These are phyloP conservation scores for Apodemus agrarius DNA, from an alignment of 2,797 vertebrate genomes.

Conservation along the genomic window DNA sequence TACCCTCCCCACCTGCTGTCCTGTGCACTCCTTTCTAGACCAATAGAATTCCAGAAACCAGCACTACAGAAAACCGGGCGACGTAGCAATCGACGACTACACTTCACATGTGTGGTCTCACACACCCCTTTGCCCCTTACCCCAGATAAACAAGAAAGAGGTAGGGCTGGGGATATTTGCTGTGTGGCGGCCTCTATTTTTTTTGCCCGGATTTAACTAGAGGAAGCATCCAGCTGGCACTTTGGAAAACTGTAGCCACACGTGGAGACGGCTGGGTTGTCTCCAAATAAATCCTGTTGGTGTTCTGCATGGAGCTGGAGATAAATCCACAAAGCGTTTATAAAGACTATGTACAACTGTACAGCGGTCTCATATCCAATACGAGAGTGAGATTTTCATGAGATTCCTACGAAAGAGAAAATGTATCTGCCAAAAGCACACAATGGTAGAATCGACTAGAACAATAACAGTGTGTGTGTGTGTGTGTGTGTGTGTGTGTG, in stretches of 20 bases:
- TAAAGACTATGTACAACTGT: not conserved
- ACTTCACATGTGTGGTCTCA: not conserved
- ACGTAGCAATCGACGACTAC: not conserved
- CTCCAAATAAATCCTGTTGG: not conserved
- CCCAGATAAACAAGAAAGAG: not conserved
- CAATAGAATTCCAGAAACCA: not conserved
- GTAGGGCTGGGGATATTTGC: not conserved
- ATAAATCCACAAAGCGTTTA: not conserved
- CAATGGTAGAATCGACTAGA: not conserved
- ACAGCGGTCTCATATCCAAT: not conserved
- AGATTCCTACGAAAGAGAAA: conserved; percentile 31
- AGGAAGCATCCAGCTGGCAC: not conserved
- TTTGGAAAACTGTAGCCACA: conserved; percentile 18
- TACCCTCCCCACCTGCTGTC: not conserved
- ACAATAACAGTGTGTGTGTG: not conserved
- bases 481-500: not conserved
- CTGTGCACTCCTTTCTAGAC: not conserved
- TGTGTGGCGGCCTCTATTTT: not conserved
- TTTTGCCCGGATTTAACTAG: not conserved
- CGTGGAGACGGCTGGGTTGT: not conserved
- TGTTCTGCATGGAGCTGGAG: not conserved
- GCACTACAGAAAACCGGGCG: not conserved
- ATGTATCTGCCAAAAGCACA: conserved; percentile 10
- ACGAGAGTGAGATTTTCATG: conserved; percentile 18
- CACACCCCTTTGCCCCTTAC: not conserved